Conservation (phyloP, 2,797 vertebrate genomes). For the Sebastiscus tertius region DNA sequence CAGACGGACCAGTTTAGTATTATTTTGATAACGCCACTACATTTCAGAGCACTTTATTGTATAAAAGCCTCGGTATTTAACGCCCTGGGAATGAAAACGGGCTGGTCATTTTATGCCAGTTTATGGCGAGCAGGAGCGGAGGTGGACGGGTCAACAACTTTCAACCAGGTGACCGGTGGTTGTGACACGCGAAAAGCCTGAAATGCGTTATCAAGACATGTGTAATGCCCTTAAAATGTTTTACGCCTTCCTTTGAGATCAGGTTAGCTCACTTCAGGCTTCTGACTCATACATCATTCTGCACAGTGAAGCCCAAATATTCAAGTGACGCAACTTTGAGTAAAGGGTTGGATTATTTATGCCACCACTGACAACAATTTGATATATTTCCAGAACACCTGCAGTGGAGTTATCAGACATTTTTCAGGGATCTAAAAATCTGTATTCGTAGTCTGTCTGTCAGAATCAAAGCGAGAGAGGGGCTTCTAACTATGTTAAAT, state of each 20-base stretch:
- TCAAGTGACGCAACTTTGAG: background rate
- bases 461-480: background rate
- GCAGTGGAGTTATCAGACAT: background rate
- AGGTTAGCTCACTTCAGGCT: background rate
- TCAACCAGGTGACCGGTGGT: background rate
- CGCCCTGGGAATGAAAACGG: no score
- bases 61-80: no score
- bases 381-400: background rate
- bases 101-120: no score
- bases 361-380: background rate
- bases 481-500: background rate
- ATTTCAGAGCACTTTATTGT: no score
- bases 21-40: no score
- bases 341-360: background rate
- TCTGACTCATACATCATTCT: background rate
- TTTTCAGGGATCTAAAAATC: background rate
- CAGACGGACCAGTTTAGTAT: no score
- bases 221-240: background rate
- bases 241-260: no score
- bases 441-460: background rate
- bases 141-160: background rate
- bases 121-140: rapidly evolving
- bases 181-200: background rate
- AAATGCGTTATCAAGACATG: background rate
- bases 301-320: background rate